Percentiles rank a stretch among this genome's conserved stretches.
These are phyloP conservation scores for Psylliodes chrysocephalus DNA, from an alignment of 2,888 invertebrate species.

Conservation along the genomic window DNA sequence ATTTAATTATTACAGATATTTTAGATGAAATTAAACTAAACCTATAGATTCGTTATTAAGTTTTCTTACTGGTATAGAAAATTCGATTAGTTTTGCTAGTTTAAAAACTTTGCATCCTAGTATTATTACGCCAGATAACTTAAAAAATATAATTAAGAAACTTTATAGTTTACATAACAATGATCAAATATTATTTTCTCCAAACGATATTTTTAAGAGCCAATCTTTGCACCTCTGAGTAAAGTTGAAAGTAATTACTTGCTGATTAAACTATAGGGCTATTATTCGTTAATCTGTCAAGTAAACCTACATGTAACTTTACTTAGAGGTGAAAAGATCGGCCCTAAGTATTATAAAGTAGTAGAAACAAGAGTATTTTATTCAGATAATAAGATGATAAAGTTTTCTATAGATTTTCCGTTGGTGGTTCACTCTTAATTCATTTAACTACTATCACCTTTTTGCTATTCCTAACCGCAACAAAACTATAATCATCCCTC, in stretches of 20 bases:
- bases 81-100: conserved; percentile 1
- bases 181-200: not conserved
- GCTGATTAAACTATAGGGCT: too few species aligned
- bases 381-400: not conserved
- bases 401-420: not conserved
- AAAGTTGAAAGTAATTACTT: too few species aligned
- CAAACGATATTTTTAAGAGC: not conserved
- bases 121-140: not conserved
- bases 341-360: too few species aligned
- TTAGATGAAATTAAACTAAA: not conserved
- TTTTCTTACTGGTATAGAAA: conserved; percentile 1
- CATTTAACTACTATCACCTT: not conserved
- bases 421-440: not conserved
- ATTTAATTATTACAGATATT: not conserved
- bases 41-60: not conserved
- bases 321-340: too few species aligned
- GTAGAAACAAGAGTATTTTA: conserved; percentile 1
- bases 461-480: not conserved
- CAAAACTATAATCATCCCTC: not conserved
- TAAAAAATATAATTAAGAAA: not conserved
- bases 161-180: not conserved
- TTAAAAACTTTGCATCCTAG: not conserved
- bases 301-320: too few species aligned
- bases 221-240: too few species aligned
- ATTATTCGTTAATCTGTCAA: too few species aligned